A percentile compares a stretch with the other conserved stretches of the same genome.
phyloP scores from a whole-genome alignment of 2,113 vertebrate genomes.

The Oostethus manadensis region DNA sequence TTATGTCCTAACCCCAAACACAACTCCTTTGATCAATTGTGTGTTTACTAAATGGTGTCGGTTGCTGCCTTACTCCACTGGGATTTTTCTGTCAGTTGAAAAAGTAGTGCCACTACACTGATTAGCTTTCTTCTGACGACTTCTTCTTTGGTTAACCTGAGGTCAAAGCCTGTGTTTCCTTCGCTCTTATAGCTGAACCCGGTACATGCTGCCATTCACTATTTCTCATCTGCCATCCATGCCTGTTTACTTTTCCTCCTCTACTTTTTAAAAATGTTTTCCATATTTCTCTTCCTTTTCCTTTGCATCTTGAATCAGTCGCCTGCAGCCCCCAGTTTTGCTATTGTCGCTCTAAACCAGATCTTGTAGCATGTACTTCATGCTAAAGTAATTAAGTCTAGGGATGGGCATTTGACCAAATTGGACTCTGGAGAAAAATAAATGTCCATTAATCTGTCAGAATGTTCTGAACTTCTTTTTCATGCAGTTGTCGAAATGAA shows the following conservation, averaged over 20 bases:
- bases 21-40: constrained; percentile 8
- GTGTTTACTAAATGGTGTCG: constrained; percentile 30
- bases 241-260: constrained; percentile 38
- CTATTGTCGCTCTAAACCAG: background rate
- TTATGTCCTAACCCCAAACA: background rate
- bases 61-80: constrained; percentile 15
- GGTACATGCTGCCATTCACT: constrained; percentile 32
- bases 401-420: too few relatives aligned
- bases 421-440: too few relatives aligned
- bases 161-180: constrained; percentile 25
- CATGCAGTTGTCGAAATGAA: too few relatives aligned
- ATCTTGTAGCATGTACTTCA: background rate
- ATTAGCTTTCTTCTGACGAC: constrained; percentile 34
- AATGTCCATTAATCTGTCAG: too few relatives aligned
- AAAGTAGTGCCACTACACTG: background rate
- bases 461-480: too few relatives aligned
- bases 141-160: constrained; percentile 17
- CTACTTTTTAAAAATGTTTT: constrained; percentile 23
- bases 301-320: constrained; percentile 38
- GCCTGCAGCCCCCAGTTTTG: constrained; percentile 37
- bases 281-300: constrained; percentile 8
- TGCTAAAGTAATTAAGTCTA: background rate
- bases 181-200: constrained; percentile 28
- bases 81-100: constrained; percentile 40
- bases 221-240: constrained; percentile 38